phyloP scores from a whole-genome alignment of 2,797 vertebrate species.

The Parotocinclus haroldoi region DNA sequence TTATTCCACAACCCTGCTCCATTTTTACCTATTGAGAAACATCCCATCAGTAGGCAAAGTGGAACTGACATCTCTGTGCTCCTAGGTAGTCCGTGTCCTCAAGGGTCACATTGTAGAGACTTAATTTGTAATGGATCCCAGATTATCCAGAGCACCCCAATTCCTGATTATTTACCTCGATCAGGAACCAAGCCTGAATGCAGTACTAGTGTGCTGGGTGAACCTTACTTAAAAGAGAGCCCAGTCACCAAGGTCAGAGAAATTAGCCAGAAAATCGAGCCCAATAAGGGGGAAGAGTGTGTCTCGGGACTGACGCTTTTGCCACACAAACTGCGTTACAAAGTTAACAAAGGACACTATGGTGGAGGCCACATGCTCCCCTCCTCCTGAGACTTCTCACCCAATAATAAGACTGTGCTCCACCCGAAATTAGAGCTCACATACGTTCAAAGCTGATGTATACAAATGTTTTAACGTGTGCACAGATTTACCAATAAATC shows the following conservation, averaged over 20 bases:
- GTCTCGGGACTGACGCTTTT: conserved; percentile 30
- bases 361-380: background rate
- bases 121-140: too few species aligned
- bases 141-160: too few species aligned
- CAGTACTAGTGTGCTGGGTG: background rate
- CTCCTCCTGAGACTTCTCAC: background rate
- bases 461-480: too few species aligned
- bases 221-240: background rate
- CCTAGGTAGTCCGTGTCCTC: too few species aligned
- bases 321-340: conserved; percentile 58
- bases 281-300: background rate
- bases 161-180: too few species aligned
- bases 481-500: too few species aligned
- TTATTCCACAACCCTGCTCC: background rate
- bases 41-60: too few species aligned
- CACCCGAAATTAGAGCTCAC: too few species aligned
- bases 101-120: too few species aligned
- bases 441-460: too few species aligned
- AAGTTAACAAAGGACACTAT: conserved; percentile 30
- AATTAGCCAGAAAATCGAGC: background rate
- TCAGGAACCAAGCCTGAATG: background rate
- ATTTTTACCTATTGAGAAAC: background rate
- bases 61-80: too few species aligned
- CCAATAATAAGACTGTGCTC: too few species aligned
- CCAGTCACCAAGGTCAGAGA: background rate